Conservation (phyloP, 2,888 invertebrate species). For the Drosophila mayaguana region DNA sequence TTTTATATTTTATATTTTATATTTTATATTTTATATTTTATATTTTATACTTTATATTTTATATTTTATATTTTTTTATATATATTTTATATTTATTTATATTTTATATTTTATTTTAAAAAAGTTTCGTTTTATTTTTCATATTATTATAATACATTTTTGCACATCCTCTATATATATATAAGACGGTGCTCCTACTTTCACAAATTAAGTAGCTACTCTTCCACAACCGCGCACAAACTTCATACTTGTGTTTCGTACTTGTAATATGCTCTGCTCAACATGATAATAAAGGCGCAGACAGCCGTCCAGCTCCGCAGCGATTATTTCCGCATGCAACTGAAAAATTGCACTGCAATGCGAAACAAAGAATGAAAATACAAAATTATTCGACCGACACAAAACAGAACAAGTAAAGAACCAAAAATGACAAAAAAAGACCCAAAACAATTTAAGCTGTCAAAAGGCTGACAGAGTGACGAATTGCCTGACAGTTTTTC, state of each 20-base stretch:
- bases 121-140: too few relatives aligned
- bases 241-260: slow-evolving; percentile 11
- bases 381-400: slow-evolving; percentile 39
- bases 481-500: slow-evolving; percentile 55
- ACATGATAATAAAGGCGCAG: slow-evolving; percentile 42
- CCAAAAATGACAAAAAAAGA: slow-evolving; percentile 14
- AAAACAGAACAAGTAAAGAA: slow-evolving; percentile 51
- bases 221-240: not conserved
- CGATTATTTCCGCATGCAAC: slow-evolving; percentile 69
- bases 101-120: not conserved
- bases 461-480: slow-evolving; percentile 71
- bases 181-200: not conserved
- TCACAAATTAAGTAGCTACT: slow-evolving; percentile 3
- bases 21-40: not conserved
- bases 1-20: not conserved
- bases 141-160: not conserved
- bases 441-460: slow-evolving; percentile 55
- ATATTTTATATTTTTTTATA: too few relatives aligned
- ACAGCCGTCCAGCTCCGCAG: slow-evolving; percentile 31
- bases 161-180: not conserved
- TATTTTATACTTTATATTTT: too few relatives aligned
- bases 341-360: slow-evolving; percentile 44
- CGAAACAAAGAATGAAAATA: slow-evolving; percentile 49
- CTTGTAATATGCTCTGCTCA: slow-evolving; percentile 17
- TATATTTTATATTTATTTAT: not conserved